Conservation (phyloP, 2,888 invertebrate genomes). For the Terebella lapidaria region DNA sequence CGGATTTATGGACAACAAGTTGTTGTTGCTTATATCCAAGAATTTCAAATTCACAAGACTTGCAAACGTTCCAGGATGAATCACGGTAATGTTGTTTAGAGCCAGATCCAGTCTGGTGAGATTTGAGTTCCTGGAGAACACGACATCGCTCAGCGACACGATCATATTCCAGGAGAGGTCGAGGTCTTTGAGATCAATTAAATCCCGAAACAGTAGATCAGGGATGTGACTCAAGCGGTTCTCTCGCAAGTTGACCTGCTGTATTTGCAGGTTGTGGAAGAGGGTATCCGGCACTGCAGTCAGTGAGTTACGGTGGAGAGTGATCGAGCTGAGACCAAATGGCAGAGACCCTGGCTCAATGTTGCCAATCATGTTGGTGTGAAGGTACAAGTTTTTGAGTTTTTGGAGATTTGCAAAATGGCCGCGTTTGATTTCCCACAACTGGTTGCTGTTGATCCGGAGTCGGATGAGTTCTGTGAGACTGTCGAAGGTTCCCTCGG, state of each 20-base stretch:
- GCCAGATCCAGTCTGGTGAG: not conserved
- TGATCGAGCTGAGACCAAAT: not conserved
- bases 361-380: slow-evolving; percentile 6
- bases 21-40: not conserved
- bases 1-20: not conserved
- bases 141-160: not conserved
- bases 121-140: not conserved
- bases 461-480: slow-evolving; percentile 9
- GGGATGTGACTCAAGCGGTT: not conserved
- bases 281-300: not conserved
- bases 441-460: slow-evolving; percentile 15
- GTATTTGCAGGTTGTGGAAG: not conserved
- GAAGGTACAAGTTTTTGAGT: slow-evolving; percentile 11
- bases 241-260: not conserved
- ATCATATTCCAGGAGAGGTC: not conserved
- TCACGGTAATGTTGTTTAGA: not conserved
- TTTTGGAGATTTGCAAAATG: slow-evolving; percentile 5
- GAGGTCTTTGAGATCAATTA: not conserved
- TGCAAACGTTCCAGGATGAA: not conserved
- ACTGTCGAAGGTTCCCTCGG: slow-evolving; percentile 7
- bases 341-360: slow-evolving; percentile 5
- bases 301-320: not conserved
- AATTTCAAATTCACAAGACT: not conserved
- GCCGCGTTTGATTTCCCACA: slow-evolving; percentile 4
- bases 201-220: not conserved